Percentiles rank a stretch among this genome's conserved stretches.
phyloP scores from a whole-genome alignment of 2,797 vertebrate species.

The Sarcoramphus papa region DNA sequence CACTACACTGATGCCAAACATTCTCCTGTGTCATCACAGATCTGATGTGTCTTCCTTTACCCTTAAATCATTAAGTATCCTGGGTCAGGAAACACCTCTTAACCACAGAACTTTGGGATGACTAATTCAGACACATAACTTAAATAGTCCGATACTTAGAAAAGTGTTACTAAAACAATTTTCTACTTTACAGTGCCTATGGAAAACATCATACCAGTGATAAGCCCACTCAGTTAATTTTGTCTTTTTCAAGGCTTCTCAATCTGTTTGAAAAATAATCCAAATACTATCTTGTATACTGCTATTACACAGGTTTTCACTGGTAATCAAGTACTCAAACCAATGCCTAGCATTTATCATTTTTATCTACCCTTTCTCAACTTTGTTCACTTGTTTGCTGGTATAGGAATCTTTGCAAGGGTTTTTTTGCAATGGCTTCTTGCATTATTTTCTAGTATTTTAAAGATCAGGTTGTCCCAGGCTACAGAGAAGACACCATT shows the following conservation, averaged over 20 bases:
- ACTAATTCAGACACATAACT: background rate
- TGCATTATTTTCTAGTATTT: background rate
- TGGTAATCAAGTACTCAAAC: background rate
- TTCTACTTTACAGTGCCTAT: background rate
- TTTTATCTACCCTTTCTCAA: background rate
- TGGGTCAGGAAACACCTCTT: conserved; percentile 9
- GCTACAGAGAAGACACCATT: background rate
- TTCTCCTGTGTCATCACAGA: background rate
- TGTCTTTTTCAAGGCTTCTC: background rate
- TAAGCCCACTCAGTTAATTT: background rate
- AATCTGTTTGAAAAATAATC: background rate
- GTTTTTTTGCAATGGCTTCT: background rate
- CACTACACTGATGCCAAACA: background rate
- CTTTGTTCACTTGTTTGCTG: background rate
- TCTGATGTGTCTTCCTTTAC: background rate
- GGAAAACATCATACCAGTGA: background rate
- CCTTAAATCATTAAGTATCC: background rate
- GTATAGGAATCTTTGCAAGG: background rate
- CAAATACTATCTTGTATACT: background rate
- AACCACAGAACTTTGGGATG: background rate
- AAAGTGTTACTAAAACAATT: background rate
- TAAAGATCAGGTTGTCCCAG: background rate
- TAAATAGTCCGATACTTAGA: background rate
- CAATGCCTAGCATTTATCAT: background rate
- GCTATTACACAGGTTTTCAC: background rate